Conservation (phyloP, 1,140 invertebrate species). For the Panagrolaimus sp. region DNA sequence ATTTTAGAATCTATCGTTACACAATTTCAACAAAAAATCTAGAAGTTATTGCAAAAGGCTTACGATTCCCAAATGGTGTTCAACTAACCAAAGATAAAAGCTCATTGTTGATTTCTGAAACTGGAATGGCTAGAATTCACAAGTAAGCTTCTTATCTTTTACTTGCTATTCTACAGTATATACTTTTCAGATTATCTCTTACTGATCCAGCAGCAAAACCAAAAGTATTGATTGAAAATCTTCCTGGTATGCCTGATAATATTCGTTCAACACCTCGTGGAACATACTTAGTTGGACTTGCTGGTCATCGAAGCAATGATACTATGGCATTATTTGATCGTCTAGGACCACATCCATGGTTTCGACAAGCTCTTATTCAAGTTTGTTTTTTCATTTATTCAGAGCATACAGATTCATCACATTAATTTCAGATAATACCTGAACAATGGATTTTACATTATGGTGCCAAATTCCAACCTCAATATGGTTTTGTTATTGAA, state of each 20-base stretch:
- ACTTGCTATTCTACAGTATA: too few species aligned
- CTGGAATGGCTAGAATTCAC: background rate
- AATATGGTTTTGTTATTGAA: slow-evolving; percentile 1
- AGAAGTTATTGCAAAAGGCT: background rate
- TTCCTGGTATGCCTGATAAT: background rate
- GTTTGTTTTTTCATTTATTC: background rate
- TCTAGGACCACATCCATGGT: background rate
- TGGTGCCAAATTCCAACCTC: background rate
- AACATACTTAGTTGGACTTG: background rate
- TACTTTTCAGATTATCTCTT: background rate
- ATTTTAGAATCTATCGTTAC: background rate
- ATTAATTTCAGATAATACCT: background rate
- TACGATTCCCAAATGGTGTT: slow-evolving; percentile 2
- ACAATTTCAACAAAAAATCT: background rate
- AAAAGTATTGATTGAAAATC: background rate
- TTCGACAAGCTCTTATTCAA: background rate
- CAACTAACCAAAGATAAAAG: background rate
- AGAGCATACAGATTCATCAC: too few species aligned
- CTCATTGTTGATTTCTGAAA: background rate
- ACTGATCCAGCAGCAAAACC: background rate
- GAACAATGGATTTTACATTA: background rate
- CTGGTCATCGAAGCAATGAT: background rate
- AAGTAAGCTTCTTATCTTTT: background rate
- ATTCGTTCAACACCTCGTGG: background rate
- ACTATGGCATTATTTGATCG: background rate